Evolutionary conservation across 2,888 invertebrate genomes (phyloP).

Genomic region (Erebia aethiops): DNA sequence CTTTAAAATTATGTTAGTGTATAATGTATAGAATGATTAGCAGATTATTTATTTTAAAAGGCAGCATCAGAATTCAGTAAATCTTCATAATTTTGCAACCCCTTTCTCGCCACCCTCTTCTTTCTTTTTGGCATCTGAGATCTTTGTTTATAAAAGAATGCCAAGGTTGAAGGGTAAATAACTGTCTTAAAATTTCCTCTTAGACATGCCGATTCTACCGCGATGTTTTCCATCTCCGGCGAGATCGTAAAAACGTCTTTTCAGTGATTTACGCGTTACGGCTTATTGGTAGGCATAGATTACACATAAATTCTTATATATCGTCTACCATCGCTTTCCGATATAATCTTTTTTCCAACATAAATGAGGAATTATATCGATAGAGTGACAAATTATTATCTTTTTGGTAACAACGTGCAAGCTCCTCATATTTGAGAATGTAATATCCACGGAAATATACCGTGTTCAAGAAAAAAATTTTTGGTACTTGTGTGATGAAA

Average conservation of each 20-base stretch:
- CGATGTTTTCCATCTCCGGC: constrained; percentile 35
- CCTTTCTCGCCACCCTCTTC: background rate
- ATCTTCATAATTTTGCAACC: no score
- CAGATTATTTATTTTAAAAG: background rate
- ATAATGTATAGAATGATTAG: no score
- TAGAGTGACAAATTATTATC: background rate
- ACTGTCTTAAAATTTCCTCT: constrained; percentile 30
- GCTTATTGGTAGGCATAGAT: constrained; percentile 25
- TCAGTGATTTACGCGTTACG: constrained; percentile 24
- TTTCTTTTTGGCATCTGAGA: background rate
- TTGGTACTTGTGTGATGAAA: no score
- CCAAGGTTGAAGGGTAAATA: constrained; percentile 29
- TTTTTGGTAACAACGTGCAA: background rate
- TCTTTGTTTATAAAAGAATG: constrained; percentile 16
- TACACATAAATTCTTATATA: constrained; percentile 21
- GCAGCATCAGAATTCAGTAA: background rate
- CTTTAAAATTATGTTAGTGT: no score
- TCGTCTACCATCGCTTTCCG: constrained; percentile 17
- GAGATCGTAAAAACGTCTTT: constrained; percentile 32
- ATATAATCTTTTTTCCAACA: constrained; percentile 14
- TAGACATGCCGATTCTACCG: constrained; percentile 33
- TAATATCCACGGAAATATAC: background rate
- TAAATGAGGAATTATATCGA: constrained; percentile 8
- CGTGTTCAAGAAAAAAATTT: background rate
- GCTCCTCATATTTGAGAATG: background rate